phyloP scores from a whole-genome alignment of 2,888 invertebrate species.

The Leucophenga maculata region DNA sequence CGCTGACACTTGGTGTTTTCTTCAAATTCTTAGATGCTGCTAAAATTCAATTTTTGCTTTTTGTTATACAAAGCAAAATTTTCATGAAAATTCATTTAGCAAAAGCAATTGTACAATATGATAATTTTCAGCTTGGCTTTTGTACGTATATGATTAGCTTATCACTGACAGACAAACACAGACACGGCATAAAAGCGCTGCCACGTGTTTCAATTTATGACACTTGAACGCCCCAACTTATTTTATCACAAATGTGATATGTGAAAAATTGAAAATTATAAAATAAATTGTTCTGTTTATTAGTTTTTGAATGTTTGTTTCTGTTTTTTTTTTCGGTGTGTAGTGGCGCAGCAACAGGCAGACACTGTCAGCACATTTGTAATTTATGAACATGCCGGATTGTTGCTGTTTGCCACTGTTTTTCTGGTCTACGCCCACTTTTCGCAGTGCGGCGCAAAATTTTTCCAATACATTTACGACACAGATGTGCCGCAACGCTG shows the following conservation, averaged over 20 bases:
- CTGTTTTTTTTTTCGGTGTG: neutral
- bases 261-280: constrained; percentile 29
- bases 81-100: constrained; percentile 20
- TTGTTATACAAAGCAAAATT: constrained; percentile 51
- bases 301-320: constrained; percentile 56
- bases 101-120: constrained; percentile 4
- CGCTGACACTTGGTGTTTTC: neutral
- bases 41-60: constrained; percentile 47
- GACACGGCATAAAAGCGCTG: constrained; percentile 18
- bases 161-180: constrained; percentile 32
- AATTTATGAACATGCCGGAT: constrained; percentile 49
- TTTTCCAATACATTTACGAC: neutral
- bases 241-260: constrained; percentile 16
- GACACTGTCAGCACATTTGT: constrained; percentile 52
- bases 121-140: constrained; percentile 19
- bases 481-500: constrained; percentile 3
- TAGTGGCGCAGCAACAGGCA: neutral
- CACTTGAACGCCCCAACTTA: neutral
- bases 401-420: constrained; percentile 34
- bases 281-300: constrained; percentile 60
- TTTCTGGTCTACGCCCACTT: constrained; percentile 51
- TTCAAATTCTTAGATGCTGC: neutral
- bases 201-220: constrained; percentile 27
- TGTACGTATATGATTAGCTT: constrained; percentile 55
- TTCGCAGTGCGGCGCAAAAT: constrained; percentile 23